phyloP scores from a whole-genome alignment of 2,888 invertebrate species.

The Thymelicus acteon region DNA sequence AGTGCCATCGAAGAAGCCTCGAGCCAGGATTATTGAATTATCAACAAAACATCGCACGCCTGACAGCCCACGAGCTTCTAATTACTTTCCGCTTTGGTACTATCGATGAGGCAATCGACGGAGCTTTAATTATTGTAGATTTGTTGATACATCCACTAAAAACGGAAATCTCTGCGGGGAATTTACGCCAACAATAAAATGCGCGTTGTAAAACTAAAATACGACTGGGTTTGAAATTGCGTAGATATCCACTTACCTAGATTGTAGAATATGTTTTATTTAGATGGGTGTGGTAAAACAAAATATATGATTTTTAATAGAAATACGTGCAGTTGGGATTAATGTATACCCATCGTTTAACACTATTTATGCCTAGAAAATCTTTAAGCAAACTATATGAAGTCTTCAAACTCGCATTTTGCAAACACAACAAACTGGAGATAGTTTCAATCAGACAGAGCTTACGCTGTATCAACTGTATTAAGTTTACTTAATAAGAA shows the following conservation, averaged over 20 bases:
- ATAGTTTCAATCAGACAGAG: too few species aligned
- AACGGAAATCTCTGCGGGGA: slow-evolving; percentile 40
- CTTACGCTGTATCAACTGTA: too few species aligned
- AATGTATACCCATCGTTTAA: too few species aligned
- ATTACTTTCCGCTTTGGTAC: slow-evolving; percentile 73
- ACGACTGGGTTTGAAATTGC: slow-evolving; percentile 23
- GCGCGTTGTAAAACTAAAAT: slow-evolving; percentile 53
- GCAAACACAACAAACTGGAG: too few species aligned
- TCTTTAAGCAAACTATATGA: too few species aligned
- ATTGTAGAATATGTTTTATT: background rate
- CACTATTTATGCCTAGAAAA: too few species aligned
- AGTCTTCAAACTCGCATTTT: too few species aligned
- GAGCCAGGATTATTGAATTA: slow-evolving; percentile 79
- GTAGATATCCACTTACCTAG: background rate
- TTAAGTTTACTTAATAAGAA: too few species aligned
- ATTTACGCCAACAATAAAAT: slow-evolving; percentile 60
- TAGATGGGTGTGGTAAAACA: too few species aligned
- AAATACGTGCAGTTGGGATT: too few species aligned
- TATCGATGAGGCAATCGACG: slow-evolving; percentile 71
- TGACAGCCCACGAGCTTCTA: slow-evolving; percentile 70
- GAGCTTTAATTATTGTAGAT: slow-evolving; percentile 56
- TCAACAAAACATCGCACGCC: slow-evolving; percentile 80
- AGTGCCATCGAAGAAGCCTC: slow-evolving; percentile 64
- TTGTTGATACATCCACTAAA: slow-evolving; percentile 57
- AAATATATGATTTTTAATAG: too few species aligned